These are phyloP conservation scores for Turritopsis dohrnii DNA, from an alignment of 30 jellyfish, hydroid and myxozoan genomes.

Conservation along the genomic window DNA sequence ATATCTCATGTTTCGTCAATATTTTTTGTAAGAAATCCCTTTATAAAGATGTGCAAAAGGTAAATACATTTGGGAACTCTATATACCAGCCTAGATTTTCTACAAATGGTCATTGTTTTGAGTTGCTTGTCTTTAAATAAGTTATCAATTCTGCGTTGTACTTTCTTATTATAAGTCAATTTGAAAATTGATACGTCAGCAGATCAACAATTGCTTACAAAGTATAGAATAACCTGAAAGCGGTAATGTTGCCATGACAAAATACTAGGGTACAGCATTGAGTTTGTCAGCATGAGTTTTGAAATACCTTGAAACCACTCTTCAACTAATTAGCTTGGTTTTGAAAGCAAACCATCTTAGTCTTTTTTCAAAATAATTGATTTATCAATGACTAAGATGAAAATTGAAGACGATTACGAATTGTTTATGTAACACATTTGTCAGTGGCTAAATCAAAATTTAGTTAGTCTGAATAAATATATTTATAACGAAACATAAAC, in stretches of 20 bases:
- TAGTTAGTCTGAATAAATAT: background rate
- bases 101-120: too few species aligned
- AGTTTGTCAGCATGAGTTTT: background rate
- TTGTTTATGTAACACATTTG: background rate
- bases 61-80: background rate
- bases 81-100: too few species aligned
- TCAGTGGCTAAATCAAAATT: background rate
- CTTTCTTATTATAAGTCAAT: background rate
- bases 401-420: background rate
- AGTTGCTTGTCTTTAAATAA: too few species aligned
- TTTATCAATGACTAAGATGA: background rate
- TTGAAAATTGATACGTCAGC: background rate
- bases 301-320: background rate
- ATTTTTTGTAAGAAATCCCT: background rate
- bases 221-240: too few species aligned
- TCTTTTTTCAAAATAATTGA: background rate
- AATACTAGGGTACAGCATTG: too few species aligned
- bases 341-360: background rate
- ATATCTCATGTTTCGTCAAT: background rate
- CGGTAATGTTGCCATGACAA: too few species aligned
- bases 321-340: background rate
- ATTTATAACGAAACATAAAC: background rate
- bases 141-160: too few species aligned
- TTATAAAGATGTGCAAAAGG: background rate
- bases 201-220: too few species aligned